Base-by-base conservation (phyloP, 2,888 invertebrate genomes). In the Psylliodes chrysocephalus region DNA sequence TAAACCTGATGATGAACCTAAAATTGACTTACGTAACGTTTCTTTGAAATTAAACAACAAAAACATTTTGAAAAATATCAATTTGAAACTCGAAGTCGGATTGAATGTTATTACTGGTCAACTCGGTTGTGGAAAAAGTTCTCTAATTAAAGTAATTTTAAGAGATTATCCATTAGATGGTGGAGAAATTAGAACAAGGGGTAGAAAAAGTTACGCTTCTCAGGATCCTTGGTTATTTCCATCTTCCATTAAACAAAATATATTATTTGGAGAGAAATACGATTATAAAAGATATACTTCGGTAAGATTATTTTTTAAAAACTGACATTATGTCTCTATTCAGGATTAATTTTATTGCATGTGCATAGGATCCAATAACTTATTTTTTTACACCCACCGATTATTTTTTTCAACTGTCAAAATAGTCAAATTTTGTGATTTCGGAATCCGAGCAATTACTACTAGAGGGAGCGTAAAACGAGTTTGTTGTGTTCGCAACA, bases 211-310 rank as follows among this genome's bases (percentile, higher is more conserved):
- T 1, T 90, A 90, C 72, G 86, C 87, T 1, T 84, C 87, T 1
- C 89, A 89, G 73, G 84, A 89, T 73, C 86, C 90, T 0, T 91
- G 90, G 90, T 71, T 85, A 22, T 85, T 85, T 71, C 84, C 84
- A 1, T 84, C 84, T 12, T 86, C 86, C 28, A 86, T 94, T 0
- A 85, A 89, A 33, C 91, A 93, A 73, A 94, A 94, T 77, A 91
- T 94, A 59, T 76, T 91, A 0, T 93, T 94, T 81, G 93, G 93
- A 0, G 84, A 86, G 73, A 83, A 85, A 0, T 84, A 86, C 78
- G 85, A 89, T 60, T 80, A 84, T 1, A 82, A 86, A 0, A 79
- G 87, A 3, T 88, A 88, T 75, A 82, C 84, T 64, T 83, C 84
- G 67, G 88, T 90, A 4, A 70, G 66, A n/a, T n/a, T n/a, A n/a